A percentile compares a stretch with the other conserved stretches of the same genome.
Conservation (phyloP, 2,888 invertebrate genomes). For the Oasisia sp. region DNA sequence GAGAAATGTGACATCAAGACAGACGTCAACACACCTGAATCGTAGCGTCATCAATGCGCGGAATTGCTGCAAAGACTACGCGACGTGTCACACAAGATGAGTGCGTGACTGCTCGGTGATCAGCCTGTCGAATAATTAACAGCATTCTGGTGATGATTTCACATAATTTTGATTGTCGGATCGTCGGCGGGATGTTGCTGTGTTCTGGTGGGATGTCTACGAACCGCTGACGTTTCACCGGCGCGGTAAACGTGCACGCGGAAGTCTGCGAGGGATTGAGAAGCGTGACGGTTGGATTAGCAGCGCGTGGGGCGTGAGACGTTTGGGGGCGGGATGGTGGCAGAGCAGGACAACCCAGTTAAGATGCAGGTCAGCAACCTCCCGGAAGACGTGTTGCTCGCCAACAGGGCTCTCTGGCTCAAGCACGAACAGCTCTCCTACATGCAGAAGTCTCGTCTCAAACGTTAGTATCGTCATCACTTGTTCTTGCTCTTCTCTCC, state of each 20-base stretch:
- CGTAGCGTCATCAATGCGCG: not conserved
- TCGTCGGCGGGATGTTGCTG: not conserved
- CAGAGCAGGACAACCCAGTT: constrained; percentile 14
- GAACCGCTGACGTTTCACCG: not conserved
- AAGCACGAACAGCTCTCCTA: constrained; percentile 26
- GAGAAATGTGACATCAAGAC: not conserved
- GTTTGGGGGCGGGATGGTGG: constrained; percentile 17
- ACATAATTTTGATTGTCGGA: not conserved
- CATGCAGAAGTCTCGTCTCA: constrained; percentile 19
- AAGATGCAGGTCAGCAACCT: constrained; percentile 19
- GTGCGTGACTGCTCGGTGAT: not conserved
- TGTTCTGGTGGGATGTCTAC: not conserved
- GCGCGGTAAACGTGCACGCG: not conserved
- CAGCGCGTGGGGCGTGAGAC: not conserved
- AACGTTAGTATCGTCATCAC: constrained; percentile 22
- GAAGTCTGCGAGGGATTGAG: not conserved
- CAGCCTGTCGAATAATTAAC: not conserved
- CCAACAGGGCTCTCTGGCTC: constrained; percentile 28
- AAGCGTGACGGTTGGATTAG: not conserved
- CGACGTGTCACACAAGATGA: not conserved
- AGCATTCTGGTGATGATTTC: not conserved
- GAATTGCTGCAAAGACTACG: not conserved
- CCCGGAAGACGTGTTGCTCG: constrained; percentile 20
- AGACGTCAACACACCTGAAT: not conserved
- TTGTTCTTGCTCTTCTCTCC: not conserved